These are phyloP conservation scores for Hypselothyrea guttata DNA, from an alignment of 2,888 invertebrate genomes.

Conservation along the genomic window DNA sequence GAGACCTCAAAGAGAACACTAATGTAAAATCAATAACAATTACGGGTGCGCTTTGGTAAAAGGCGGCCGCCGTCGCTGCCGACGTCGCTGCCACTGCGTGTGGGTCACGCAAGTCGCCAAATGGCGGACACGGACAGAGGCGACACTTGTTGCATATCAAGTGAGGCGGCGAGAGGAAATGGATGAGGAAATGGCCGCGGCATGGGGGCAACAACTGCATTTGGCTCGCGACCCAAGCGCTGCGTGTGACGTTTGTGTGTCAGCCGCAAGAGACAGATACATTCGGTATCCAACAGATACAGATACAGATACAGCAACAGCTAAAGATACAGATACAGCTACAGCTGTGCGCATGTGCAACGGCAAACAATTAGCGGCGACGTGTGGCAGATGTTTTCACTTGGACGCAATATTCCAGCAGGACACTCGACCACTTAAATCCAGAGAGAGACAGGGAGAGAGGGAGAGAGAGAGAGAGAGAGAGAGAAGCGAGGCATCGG, in stretches of 20 bases:
- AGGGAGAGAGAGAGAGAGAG: constrained; percentile 12
- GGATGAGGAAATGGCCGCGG: constrained; percentile 23
- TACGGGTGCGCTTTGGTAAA: constrained; percentile 49
- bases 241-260: constrained; percentile 37
- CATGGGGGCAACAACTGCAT: constrained; percentile 1
- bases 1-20: constrained; percentile 53
- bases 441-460: constrained; percentile 25
- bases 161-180: constrained; percentile 53
- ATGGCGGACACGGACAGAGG: constrained; percentile 14
- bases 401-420: constrained; percentile 46
- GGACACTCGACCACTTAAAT: constrained; percentile 58
- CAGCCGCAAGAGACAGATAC: constrained; percentile 20
- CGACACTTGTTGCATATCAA: constrained; percentile 72
- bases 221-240: constrained; percentile 59
- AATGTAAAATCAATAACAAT: constrained; percentile 73
- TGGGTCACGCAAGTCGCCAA: constrained; percentile 55
- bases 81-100: constrained; percentile 15
- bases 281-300: constrained; percentile 19
- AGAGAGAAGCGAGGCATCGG: constrained; percentile 14
- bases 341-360: constrained; percentile 58
- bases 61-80: constrained; percentile 29
- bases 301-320: constrained; percentile 15
- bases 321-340: constrained; percentile 6
- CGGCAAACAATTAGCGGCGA: constrained; percentile 66
- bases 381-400: constrained; percentile 73